Conservation (phyloP, 2,888 invertebrate genomes). For the Anoplius nigerrimus region DNA sequence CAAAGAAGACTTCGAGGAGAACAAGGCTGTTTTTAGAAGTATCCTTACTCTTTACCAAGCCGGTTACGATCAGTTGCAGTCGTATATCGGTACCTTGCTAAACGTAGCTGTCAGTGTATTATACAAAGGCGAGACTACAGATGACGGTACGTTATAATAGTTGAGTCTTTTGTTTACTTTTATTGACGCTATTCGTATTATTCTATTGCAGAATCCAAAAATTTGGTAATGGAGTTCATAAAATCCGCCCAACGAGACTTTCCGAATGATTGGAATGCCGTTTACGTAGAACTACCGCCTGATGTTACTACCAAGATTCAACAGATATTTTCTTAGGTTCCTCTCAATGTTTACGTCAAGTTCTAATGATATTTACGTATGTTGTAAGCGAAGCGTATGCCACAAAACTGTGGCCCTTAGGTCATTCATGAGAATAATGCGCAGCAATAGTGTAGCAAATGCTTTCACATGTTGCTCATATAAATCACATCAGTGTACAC, state of each 20-base stretch:
- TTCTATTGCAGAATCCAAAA: conserved; percentile 75
- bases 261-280: conserved; percentile 76
- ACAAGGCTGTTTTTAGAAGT: conserved; percentile 82
- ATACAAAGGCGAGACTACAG: conserved; percentile 77
- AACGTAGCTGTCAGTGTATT: conserved; percentile 78
- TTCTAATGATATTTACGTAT: background rate
- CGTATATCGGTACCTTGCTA: conserved; percentile 77
- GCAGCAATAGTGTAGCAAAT: too few species aligned
- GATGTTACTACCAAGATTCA: conserved; percentile 46
- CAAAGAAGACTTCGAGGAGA: conserved; percentile 85
- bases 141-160: conserved; percentile 73
- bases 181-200: conserved; percentile 8
- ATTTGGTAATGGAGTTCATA: conserved; percentile 76
- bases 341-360: too few species aligned
- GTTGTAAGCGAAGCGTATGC: too few species aligned
- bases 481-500: too few species aligned
- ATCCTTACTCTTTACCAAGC: conserved; percentile 80
- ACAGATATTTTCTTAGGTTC: conserved; percentile 40
- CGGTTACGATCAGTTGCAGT: conserved; percentile 78
- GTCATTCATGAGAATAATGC: too few species aligned
- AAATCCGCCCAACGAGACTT: conserved; percentile 78
- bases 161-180: conserved; percentile 41
- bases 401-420: too few species aligned
- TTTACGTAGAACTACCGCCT: conserved; percentile 42
- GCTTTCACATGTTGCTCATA: too few species aligned